Evolutionary conservation across 2,888 invertebrate species (phyloP), one percentile per base, ranked within the genome.

Genomic region (Allygus modestus): DNA sequence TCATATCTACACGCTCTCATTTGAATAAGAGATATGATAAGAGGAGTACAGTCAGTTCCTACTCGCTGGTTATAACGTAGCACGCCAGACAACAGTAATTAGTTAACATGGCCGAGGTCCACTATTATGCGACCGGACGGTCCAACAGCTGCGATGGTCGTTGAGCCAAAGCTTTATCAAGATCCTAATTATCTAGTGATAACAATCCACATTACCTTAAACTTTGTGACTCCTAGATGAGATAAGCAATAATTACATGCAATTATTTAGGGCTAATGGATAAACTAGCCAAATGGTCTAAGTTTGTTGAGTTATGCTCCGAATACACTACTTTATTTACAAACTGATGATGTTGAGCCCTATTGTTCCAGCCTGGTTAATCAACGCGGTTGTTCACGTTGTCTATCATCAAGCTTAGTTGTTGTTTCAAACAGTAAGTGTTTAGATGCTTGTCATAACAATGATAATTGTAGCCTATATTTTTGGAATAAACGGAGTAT

Each of bases 171-270:
- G 46, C 28, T 17, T 83, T 83, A 83, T 83, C 83, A 54, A 73
- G 83, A 83, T 83, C 37, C 83, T 83, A 83, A 83, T 83, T 83
- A 83, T 83, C 82, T 54, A 41, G 15, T 54, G 83, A 83, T 83
- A 83, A 83, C 73, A 73, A 83, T 83, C 83, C 83, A 83, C 83
- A 83, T 83, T 83, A 83, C 37, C 69, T 54, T 73, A 54, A 83
- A 83, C 83, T 83, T 83, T 83, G 83, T 83, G 71, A 83, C 83
- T 83, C 26, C 33, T 54, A 83, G 83, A 83, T 54, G 77, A 83
- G 83, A 73, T 73, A 73, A 33, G 73, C 54, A 54, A 37, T 73
- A 83, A 83, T 83, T 83, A 83, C 54, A 37, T 54, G 73, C 73
- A 73, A 83, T 83, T 83, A 83, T 73, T 83, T 83, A 73, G 58